Evolutionary conservation across 2,888 invertebrate genomes (phyloP), one percentile per base, ranked within the genome.

Genomic region (Petrolisthes manimaculis): DNA sequence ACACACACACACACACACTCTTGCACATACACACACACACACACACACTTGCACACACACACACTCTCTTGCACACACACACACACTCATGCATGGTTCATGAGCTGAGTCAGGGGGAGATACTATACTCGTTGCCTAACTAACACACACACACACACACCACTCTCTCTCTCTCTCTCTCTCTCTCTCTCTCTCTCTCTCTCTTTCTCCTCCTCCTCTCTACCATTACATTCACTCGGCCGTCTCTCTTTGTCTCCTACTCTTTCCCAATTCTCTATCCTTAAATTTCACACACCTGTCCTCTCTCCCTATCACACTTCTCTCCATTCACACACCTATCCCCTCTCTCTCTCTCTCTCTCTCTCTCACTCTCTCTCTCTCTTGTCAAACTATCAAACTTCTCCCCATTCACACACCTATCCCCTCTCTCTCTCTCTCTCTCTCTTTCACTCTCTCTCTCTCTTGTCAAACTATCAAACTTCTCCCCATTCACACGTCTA

Each of bases 291-390:
- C n/a, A n/a, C n/a, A n/a, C n/a, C n/a, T n/a, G n/a, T n/a, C n/a
- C n/a, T n/a, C n/a, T n/a, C n/a, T n/a, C n/a, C n/a, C n/a, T n/a
- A n/a, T n/a, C n/a, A n/a, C n/a, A n/a, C n/a, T n/a, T n/a, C n/a
- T n/a, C n/a, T n/a, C n/a, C n/a, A n/a, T n/a, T n/a, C n/a, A n/a
- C n/a, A n/a, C n/a, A n/a, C n/a, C n/a, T n/a, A n/a, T n/a, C 18
- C 21, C 71, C 5, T 9, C 71, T 71, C 18, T 71, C 71, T 71
- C 18, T 71, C 71, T 75, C 24, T 71, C 24, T 61, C 14, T 61
- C 61, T 61, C 14, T 71, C 71, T 71, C 71, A 21, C 6, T 71
- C 71, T 71, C 71, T 71, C 6, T 71, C 71, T 71, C 71, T 71
- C 6, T 71, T 61, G 61, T 61, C 14, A 9, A 8, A 9, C 14